A percentile compares a stretch with the other conserved stretches of the same genome.
These are phyloP conservation scores for Beaufortia kweichowensis DNA, from an alignment of 2,113 vertebrate genomes.

Conservation along the genomic window DNA sequence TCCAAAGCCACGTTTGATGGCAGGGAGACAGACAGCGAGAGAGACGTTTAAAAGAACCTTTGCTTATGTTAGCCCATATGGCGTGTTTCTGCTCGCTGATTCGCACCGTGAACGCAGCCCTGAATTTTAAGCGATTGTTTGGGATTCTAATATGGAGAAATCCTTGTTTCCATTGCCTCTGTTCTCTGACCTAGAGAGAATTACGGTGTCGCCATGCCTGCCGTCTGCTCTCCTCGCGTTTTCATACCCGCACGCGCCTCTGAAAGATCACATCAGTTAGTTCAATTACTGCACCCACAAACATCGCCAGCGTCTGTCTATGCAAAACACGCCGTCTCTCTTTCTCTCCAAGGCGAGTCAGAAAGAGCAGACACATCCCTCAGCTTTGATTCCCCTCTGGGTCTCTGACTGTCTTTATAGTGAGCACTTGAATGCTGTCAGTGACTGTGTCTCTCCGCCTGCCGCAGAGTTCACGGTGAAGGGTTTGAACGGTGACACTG, in stretches of 20 bases:
- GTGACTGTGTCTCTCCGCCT: slow-evolving; percentile 15
- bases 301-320: background rate
- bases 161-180: slow-evolving; percentile 29
- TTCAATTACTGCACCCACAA: slow-evolving; percentile 21
- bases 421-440: slow-evolving; percentile 31
- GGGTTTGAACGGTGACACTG: slow-evolving; percentile 30
- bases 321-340: slow-evolving; percentile 24
- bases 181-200: slow-evolving; percentile 40
- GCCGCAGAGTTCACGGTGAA: slow-evolving; percentile 34
- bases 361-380: slow-evolving; percentile 24
- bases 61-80: slow-evolving; percentile 26
- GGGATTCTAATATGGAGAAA: slow-evolving; percentile 32
- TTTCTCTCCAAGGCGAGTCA: background rate
- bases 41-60: slow-evolving; percentile 19
- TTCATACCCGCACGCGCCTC: background rate
- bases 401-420: slow-evolving; percentile 16
- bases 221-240: background rate
- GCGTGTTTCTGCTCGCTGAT: slow-evolving; percentile 25
- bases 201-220: slow-evolving; percentile 3
- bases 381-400: slow-evolving; percentile 25
- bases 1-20: slow-evolving; percentile 19
- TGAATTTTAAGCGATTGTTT: slow-evolving; percentile 28
- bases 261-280: slow-evolving; percentile 33
- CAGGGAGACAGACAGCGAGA: slow-evolving; percentile 5
- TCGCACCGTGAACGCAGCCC: background rate